phyloP scores from a whole-genome alignment of 2,113 vertebrate genomes.

The Oreotragus oreotragus region DNA sequence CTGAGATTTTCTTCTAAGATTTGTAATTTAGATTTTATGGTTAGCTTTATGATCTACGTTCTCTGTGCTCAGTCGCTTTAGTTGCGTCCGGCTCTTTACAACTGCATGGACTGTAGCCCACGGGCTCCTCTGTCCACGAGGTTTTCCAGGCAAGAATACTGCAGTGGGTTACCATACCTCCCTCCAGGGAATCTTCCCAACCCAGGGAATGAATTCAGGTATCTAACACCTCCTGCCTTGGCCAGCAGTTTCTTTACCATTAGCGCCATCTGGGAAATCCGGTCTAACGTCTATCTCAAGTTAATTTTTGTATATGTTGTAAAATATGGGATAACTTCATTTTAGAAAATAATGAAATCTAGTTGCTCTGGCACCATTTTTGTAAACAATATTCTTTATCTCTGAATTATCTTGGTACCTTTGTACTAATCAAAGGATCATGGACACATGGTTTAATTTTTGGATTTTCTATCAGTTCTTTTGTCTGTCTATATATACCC shows the following conservation, averaged over 20 bases:
- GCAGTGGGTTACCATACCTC: not conserved
- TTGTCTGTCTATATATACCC: not conserved
- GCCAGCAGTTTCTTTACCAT: not conserved
- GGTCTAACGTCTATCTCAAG: not conserved
- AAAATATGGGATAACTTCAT: not conserved
- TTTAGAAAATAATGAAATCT: not conserved
- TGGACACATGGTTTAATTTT: not conserved
- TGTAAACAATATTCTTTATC: not conserved
- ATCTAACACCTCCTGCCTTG: not conserved
- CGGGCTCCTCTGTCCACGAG: not conserved
- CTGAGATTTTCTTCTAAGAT: not conserved
- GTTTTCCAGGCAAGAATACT: not conserved
- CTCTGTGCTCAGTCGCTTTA: not conserved
- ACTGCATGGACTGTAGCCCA: not conserved
- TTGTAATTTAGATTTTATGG: not conserved
- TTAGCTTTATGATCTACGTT: not conserved
- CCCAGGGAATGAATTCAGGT: not conserved
- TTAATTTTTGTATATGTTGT: not conserved
- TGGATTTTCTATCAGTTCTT: not conserved
- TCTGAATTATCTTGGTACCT: not conserved
- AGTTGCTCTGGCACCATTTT: not conserved
- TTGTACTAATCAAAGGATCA: not conserved
- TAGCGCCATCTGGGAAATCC: not conserved
- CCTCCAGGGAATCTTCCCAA: not conserved
- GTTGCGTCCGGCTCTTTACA: rapidly evolving